phyloP scores from a whole-genome alignment of 2,797 vertebrate genomes.

The Microcaecilia unicolor region DNA sequence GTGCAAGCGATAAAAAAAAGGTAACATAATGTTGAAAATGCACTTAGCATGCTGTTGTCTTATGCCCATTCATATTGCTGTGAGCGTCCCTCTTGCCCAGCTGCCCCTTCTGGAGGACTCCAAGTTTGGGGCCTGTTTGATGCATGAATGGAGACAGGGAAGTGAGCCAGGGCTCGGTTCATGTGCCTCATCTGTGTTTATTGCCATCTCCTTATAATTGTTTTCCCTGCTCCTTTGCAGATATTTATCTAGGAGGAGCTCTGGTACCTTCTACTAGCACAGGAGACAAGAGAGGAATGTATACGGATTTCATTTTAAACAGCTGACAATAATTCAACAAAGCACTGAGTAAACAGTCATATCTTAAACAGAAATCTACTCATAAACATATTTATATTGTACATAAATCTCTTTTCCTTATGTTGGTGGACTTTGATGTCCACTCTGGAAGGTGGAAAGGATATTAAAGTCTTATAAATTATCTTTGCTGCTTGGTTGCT shows the following conservation, averaged over 20 bases:
- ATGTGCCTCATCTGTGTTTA: conserved; percentile 60
- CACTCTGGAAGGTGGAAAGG: conserved; percentile 13
- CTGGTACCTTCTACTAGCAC: conserved; percentile 22
- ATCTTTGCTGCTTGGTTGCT: conserved; percentile 13
- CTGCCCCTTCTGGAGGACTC: conserved; percentile 55
- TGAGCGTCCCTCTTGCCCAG: conserved; percentile 61
- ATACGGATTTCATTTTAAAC: too few species aligned
- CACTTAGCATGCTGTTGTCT: conserved; percentile 53
- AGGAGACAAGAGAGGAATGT: not conserved
- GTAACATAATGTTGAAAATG: conserved; percentile 50
- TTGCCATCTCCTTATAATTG: conserved; percentile 69
- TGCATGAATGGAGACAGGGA: conserved; percentile 62
- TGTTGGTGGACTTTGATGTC: conserved; percentile 18
- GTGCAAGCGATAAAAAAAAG: conserved; percentile 7
- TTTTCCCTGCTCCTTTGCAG: conserved; percentile 59
- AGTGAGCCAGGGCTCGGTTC: conserved; percentile 48
- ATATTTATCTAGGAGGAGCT: conserved; percentile 53
- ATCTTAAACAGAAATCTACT: not conserved
- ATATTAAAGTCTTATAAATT: conserved; percentile 17
- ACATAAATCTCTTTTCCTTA: conserved; percentile 3
- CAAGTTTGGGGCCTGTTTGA: conserved; percentile 52
- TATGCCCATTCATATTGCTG: conserved; percentile 55
- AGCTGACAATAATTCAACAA: not conserved
- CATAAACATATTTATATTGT: not conserved
- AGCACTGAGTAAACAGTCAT: conserved; percentile 1